Percentiles rank a stretch among this genome's conserved stretches.
Evolutionary conservation across 2,888 invertebrate genomes (phyloP).

Genomic region (Pomacea canaliculata): DNA sequence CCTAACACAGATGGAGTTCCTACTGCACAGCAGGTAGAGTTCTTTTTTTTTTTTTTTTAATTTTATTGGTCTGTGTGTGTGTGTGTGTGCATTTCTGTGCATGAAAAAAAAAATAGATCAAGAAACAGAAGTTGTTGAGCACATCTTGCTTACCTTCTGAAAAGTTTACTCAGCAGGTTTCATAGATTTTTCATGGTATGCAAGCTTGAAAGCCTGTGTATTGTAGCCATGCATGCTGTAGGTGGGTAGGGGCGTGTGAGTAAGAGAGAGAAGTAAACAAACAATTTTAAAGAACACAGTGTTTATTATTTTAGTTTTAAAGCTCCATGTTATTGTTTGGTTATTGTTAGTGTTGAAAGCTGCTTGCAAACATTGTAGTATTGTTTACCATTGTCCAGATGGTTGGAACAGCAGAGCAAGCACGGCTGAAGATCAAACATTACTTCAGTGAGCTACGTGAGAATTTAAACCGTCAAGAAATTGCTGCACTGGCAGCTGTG

Average conservation of each 20-base stretch:
- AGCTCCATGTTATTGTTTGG: no score
- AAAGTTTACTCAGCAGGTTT: no score
- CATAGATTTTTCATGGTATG: no score
- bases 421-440: constrained; percentile 71
- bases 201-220: no score
- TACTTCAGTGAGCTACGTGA: constrained; percentile 74
- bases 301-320: no score
- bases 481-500: constrained; percentile 73
- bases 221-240: no score
- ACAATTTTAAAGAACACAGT: no score
- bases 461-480: constrained; percentile 73
- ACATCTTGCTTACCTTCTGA: no score
- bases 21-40: constrained; percentile 43
- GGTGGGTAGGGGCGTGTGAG: no score
- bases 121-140: background rate
- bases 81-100: background rate
- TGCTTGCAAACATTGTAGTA: no score
- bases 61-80: background rate
- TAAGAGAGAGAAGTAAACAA: no score
- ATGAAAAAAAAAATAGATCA: background rate
- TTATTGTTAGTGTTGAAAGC: no score
- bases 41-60: background rate
- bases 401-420: constrained; percentile 70
- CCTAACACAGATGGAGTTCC: constrained; percentile 48
- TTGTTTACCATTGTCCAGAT: constrained; percentile 38